phyloP scores from a whole-genome alignment of 2,888 invertebrate genomes.

The Stomorhina lunata region DNA sequence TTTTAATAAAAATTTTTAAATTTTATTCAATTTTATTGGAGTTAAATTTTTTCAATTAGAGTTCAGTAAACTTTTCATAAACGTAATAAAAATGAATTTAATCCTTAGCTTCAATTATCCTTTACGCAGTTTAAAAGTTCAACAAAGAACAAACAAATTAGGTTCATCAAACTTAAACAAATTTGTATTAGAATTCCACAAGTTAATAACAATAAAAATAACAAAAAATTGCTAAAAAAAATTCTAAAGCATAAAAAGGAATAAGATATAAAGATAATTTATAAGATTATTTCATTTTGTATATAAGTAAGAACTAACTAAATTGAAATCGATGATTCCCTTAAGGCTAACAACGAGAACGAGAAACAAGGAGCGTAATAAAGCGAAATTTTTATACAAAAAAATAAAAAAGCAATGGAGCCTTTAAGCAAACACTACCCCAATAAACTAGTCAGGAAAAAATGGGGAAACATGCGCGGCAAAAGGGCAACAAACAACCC shows the following conservation, averaged over 20 bases:
- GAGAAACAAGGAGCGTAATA: constrained; percentile 10
- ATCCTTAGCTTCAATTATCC: constrained; percentile 47
- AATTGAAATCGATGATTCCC: constrained; percentile 66
- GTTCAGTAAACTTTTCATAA: background rate
- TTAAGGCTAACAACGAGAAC: constrained; percentile 51
- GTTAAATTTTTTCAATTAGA: no score
- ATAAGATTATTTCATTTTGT: constrained; percentile 65
- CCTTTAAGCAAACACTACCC: constrained; percentile 53
- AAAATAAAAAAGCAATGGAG: constrained; percentile 47
- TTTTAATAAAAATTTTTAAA: no score
- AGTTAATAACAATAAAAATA: constrained; percentile 39
- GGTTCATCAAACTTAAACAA: constrained; percentile 55
- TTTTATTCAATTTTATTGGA: no score
- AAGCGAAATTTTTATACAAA: no score
- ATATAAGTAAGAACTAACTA: constrained; percentile 64
- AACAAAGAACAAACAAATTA: constrained; percentile 63
- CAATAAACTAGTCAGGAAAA: constrained; percentile 29
- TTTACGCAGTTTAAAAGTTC: constrained; percentile 50
- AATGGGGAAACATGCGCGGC: constrained; percentile 62
- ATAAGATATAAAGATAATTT: constrained; percentile 46
- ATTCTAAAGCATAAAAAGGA: background rate
- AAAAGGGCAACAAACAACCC: constrained; percentile 64
- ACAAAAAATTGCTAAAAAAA: constrained; percentile 42
- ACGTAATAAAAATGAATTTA: background rate
- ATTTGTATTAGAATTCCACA: constrained; percentile 57